Percentiles rank a stretch among this genome's conserved stretches.
Evolutionary conservation across 2,113 vertebrate species (phyloP).

Genomic region (Tympanuchus pallidicinctus): DNA sequence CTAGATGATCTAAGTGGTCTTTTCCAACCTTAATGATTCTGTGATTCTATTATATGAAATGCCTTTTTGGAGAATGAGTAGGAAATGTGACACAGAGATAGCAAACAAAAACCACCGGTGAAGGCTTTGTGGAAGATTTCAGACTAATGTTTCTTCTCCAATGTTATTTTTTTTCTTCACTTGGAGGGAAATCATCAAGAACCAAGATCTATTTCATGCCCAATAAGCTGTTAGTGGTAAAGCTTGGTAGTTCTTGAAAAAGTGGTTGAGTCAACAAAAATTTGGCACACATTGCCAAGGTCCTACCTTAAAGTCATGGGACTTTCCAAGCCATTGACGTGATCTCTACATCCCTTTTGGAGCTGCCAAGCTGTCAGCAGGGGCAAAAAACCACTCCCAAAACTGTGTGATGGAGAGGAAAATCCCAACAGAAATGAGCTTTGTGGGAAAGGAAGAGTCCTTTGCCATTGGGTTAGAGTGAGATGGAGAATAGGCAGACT

Average conservation of each 20-base stretch:
- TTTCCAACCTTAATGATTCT: too few relatives aligned
- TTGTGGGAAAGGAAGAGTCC: rapidly evolving
- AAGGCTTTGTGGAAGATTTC: neutral
- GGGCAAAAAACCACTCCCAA: neutral
- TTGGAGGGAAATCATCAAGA: neutral
- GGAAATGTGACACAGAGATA: neutral
- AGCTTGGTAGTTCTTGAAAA: neutral
- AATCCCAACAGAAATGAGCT: neutral
- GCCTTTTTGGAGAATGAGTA: neutral
- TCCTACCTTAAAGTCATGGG: neutral
- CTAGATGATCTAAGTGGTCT: too few relatives aligned
- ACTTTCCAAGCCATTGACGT: neutral
- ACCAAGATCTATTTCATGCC: neutral
- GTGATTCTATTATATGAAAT: neutral
- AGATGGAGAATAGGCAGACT: neutral
- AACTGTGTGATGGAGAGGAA: neutral
- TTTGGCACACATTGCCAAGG: neutral
- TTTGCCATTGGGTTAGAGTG: rapidly evolving
- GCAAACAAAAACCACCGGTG: neutral
- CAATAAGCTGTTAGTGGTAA: neutral
- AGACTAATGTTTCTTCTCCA: neutral
- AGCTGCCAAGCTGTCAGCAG: neutral
- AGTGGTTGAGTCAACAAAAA: neutral
- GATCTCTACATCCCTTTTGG: rapidly evolving
- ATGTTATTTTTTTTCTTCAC: neutral